Evolutionary conservation across 1,140 invertebrate genomes (phyloP).

Genomic region (Leptinotarsa lineolata): DNA sequence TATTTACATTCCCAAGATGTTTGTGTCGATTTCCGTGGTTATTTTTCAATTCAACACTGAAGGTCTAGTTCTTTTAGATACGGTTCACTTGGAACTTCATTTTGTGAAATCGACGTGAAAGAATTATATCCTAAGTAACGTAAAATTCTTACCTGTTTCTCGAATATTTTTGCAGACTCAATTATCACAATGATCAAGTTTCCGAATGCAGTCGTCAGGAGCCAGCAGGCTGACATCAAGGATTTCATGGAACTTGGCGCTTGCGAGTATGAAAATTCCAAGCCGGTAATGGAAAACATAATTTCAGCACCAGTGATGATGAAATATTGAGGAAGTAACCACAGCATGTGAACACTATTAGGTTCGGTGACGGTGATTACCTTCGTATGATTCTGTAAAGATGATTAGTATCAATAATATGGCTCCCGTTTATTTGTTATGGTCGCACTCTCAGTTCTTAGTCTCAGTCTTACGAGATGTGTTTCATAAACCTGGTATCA

Average conservation of each 20-base stretch:
- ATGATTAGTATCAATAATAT: not conserved
- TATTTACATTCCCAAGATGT: too few species aligned
- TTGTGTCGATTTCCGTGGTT: too few species aligned
- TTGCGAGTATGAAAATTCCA: conserved; percentile 91
- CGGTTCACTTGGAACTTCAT: too few species aligned
- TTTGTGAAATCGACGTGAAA: too few species aligned
- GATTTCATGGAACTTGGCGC: conserved; percentile 92
- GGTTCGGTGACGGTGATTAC: conserved; percentile 61
- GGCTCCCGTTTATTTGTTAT: too few species aligned
- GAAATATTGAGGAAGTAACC: conserved; percentile 85
- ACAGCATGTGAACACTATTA: conserved; percentile 78
- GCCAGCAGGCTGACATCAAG: conserved; percentile 85
- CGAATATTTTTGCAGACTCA: conserved; percentile 64
- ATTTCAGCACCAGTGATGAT: conserved; percentile 82
- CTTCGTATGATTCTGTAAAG: not conserved
- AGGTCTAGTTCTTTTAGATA: too few species aligned
- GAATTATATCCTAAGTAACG: too few species aligned
- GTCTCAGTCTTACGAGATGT: too few species aligned
- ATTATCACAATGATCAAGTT: conserved; percentile 89
- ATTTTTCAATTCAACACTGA: too few species aligned
- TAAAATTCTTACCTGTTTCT: conserved; percentile 63
- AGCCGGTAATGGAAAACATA: conserved; percentile 88
- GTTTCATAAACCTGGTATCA: too few species aligned
- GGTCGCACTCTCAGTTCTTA: too few species aligned
- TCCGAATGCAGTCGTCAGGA: conserved; percentile 87